Evolutionary conservation across 2,797 vertebrate genomes (phyloP).

Genomic region (Xyrichtys novacula): DNA sequence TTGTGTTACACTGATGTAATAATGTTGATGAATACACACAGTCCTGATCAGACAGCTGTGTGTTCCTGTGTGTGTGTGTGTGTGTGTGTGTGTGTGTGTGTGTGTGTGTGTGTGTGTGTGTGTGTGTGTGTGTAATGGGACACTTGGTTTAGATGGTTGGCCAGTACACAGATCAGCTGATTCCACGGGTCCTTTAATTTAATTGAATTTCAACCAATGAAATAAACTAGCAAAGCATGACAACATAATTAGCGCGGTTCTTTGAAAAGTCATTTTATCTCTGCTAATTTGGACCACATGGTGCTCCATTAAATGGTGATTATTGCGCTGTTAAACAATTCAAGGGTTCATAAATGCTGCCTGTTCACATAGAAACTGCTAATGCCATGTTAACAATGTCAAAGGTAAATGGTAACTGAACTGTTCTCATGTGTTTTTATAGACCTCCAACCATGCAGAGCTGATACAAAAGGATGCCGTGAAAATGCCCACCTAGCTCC

Average conservation of each 20-base stretch:
- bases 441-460: no score
- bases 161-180: constrained; percentile 2
- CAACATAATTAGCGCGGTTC: constrained; percentile 21
- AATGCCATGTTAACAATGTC: no score
- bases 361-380: no score
- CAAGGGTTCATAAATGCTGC: neutral
- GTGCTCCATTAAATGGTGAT: constrained; percentile 22
- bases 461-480: no score
- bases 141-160: constrained; percentile 17
- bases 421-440: no score
- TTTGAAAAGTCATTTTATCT: constrained; percentile 19
- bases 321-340: constrained; percentile 8
- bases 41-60: constrained; percentile 14
- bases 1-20: constrained; percentile 37
- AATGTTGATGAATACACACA: constrained; percentile 35
- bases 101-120: constrained; percentile 17
- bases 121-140: neutral
- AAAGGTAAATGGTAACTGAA: no score
- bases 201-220: constrained; percentile 36
- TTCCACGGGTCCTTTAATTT: constrained; percentile 41
- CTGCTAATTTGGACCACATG: constrained; percentile 19
- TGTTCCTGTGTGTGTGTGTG: constrained; percentile 2
- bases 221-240: constrained; percentile 33
- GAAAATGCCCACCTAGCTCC: no score
- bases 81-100: neutral